Conservation (phyloP, 2,797 vertebrate species). For the Diglossa cyanea region DNA sequence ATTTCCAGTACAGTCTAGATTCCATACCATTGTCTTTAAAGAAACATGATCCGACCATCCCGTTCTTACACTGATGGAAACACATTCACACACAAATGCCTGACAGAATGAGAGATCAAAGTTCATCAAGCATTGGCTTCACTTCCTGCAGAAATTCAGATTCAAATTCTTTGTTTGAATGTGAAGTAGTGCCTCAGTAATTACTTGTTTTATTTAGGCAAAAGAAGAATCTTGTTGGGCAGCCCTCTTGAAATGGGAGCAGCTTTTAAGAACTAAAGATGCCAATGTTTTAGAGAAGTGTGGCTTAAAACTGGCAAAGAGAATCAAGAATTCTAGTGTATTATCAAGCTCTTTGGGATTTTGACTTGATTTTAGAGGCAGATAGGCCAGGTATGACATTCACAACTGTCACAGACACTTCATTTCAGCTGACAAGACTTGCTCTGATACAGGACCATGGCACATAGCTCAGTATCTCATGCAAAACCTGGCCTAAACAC, state of each 20-base stretch:
- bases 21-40: not conserved
- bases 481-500: not conserved
- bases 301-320: not conserved
- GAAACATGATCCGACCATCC: not conserved
- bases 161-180: not conserved
- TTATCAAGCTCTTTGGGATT: not conserved
- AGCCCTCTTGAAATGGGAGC: slow-evolving; percentile 2
- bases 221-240: slow-evolving; percentile 17
- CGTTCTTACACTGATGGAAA: not conserved
- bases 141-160: slow-evolving; percentile 43
- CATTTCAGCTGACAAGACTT: not conserved
- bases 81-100: not conserved
- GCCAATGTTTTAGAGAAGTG: not conserved
- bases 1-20: not conserved
- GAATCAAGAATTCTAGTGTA: not conserved
- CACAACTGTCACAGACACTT: not conserved
- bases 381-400: not conserved
- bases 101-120: not conserved
- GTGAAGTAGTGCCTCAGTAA: slow-evolving; percentile 8
- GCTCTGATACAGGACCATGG: not conserved
- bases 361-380: not conserved
- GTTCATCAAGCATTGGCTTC: not conserved
- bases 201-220: slow-evolving; percentile 18
- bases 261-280: slow-evolving; percentile 20
- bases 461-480: not conserved